These are phyloP conservation scores for Conger conger DNA, from an alignment of 2,113 vertebrate species.

Conservation along the genomic window DNA sequence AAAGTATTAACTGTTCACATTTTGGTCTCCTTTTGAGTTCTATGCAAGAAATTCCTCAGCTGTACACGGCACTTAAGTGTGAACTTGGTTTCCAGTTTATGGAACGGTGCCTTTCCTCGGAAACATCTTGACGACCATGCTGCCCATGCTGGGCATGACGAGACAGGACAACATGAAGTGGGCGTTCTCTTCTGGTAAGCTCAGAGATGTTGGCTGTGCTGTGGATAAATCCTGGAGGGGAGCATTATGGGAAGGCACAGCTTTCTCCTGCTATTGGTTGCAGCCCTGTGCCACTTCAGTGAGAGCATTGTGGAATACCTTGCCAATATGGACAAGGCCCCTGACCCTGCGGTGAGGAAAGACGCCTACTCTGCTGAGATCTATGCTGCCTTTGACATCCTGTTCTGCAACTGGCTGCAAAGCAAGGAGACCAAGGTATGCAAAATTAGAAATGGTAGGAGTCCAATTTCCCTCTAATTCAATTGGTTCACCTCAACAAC, in stretches of 20 bases:
- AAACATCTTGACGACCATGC: conserved; percentile 87
- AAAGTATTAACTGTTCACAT: neutral
- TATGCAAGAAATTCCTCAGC: neutral
- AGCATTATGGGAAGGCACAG: neutral
- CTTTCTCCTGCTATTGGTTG: neutral
- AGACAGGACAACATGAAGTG: conserved; percentile 84
- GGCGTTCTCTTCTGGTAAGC: conserved; percentile 85
- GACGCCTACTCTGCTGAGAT: conserved; percentile 86
- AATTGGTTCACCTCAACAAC: conserved; percentile 21
- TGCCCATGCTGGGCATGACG: conserved; percentile 87
- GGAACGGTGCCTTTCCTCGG: conserved; percentile 93
- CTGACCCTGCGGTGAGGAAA: conserved; percentile 88
- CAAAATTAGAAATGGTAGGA: conserved; percentile 33
- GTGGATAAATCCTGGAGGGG: neutral
- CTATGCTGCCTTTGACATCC: conserved; percentile 73
- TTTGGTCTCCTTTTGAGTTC: neutral
- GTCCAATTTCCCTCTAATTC: conserved; percentile 47
- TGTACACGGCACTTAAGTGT: neutral
- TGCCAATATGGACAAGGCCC: conserved; percentile 89
- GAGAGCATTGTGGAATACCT: conserved; percentile 89
- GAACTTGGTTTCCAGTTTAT: conserved; percentile 70
- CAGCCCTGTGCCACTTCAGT: conserved; percentile 86
- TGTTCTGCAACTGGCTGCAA: conserved; percentile 86
- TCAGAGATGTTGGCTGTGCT: neutral
- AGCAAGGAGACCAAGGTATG: conserved; percentile 86